A percentile compares a stretch with the other conserved stretches of the same genome.
Evolutionary conservation across 2,113 vertebrate genomes (phyloP).

Genomic region (Etheostoma spectabile): DNA sequence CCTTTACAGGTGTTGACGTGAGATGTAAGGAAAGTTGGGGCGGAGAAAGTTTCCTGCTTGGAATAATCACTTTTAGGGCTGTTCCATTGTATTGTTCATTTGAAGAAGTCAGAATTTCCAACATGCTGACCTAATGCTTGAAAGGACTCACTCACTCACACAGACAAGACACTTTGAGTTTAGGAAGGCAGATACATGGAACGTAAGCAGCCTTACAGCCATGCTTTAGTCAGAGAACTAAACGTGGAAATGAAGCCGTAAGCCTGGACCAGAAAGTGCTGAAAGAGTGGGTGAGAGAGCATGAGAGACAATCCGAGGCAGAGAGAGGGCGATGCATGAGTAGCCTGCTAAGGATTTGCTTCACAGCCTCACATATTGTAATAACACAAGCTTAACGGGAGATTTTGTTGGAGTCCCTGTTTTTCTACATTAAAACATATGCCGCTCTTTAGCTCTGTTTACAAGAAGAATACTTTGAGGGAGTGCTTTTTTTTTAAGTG

Average conservation of each 20-base stretch:
- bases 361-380: neutral
- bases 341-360: constrained; percentile 17
- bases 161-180: constrained; percentile 31
- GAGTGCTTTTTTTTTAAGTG: neutral
- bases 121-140: constrained; percentile 15
- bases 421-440: neutral
- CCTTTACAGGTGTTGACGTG: constrained; percentile 46
- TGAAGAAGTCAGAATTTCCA: constrained; percentile 41
- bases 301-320: neutral
- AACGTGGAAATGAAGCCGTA: neutral
- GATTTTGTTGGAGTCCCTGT: neutral
- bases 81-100: constrained; percentile 26
- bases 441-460: too few relatives aligned
- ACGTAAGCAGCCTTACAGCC: constrained; percentile 20
- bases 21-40: constrained; percentile 37
- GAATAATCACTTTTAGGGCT: constrained; percentile 6
- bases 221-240: neutral
- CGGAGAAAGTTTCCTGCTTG: constrained; percentile 38
- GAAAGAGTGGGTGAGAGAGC: constrained; percentile 13
- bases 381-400: constrained; percentile 3
- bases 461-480: neutral
- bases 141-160: constrained; percentile 2
- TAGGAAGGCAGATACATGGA: constrained; percentile 13
- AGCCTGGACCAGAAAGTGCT: neutral
- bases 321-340: constrained; percentile 2